phyloP scores from a whole-genome alignment of 2,113 vertebrate species.

The Catagonus wagneri region DNA sequence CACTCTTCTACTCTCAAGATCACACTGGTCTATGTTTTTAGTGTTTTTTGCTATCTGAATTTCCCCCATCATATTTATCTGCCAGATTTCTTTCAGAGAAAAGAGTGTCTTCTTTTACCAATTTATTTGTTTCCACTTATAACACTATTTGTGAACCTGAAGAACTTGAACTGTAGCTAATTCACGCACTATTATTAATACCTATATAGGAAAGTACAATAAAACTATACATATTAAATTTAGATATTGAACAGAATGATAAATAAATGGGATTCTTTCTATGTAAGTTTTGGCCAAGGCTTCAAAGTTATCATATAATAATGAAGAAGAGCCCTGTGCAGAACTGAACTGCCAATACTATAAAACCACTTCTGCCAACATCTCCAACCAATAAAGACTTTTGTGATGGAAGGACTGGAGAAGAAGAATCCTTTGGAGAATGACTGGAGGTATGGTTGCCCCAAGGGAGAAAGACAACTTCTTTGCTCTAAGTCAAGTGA shows the following conservation, averaged over 20 bases:
- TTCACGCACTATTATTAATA: neutral
- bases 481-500: conserved; percentile 12
- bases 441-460: neutral
- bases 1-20: neutral
- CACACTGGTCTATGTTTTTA: neutral
- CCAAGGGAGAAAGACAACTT: neutral
- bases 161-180: neutral
- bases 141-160: neutral
- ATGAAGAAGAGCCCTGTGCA: neutral
- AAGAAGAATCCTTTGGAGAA: neutral
- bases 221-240: neutral
- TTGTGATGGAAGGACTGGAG: neutral
- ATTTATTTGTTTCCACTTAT: conserved; percentile 1
- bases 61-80: neutral
- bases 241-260: neutral
- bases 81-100: conserved; percentile 17
- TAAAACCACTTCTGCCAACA: neutral
- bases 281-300: neutral
- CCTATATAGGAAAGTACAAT: neutral
- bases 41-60: conserved; percentile 8
- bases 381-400: neutral
- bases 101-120: neutral
- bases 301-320: neutral
- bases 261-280: neutral
- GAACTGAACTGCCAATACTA: neutral